Evolutionary conservation across 2,888 invertebrate species (phyloP).

Genomic region (Octodonta nipae): DNA sequence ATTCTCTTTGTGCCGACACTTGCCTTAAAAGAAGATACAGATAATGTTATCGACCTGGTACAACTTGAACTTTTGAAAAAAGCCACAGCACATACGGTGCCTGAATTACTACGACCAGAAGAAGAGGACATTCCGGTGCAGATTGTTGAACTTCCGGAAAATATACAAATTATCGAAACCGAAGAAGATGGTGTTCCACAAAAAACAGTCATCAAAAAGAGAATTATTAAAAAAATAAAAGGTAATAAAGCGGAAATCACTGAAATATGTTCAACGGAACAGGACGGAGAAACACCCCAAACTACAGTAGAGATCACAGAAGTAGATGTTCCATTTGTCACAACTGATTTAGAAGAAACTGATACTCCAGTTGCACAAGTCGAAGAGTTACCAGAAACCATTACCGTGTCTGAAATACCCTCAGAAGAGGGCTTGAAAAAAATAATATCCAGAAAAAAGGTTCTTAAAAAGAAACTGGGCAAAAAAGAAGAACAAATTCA

Average conservation of each 20-base stretch:
- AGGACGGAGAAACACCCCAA: slow-evolving; percentile 25
- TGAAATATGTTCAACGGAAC: slow-evolving; percentile 20
- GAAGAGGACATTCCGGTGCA: slow-evolving; percentile 29
- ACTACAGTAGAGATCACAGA: slow-evolving; percentile 22
- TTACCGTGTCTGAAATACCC: slow-evolving; percentile 3
- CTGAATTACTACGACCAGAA: slow-evolving; percentile 8
- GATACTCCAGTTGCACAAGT: background rate
- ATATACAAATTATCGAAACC: slow-evolving; percentile 10
- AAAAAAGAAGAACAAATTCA: slow-evolving; percentile 16
- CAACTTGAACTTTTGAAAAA: slow-evolving; percentile 26
- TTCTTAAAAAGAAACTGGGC: slow-evolving; percentile 29
- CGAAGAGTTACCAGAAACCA: slow-evolving; percentile 11
- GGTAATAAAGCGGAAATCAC: slow-evolving; percentile 31
- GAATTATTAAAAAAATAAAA: slow-evolving; percentile 33
- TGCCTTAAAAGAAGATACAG: slow-evolving; percentile 23
- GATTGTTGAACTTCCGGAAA: slow-evolving; percentile 13
- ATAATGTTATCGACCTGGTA: slow-evolving; percentile 24
- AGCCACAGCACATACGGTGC: slow-evolving; percentile 18
- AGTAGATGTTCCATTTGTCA: slow-evolving; percentile 13
- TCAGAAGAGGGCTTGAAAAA: background rate
- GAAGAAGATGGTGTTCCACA: slow-evolving; percentile 13
- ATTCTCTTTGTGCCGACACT: slow-evolving; percentile 23
- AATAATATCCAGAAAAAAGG: slow-evolving; percentile 22
- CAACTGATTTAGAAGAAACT: slow-evolving; percentile 9
- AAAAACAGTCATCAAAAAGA: slow-evolving; percentile 28